Evolutionary conservation across 2,113 vertebrate species (phyloP).

Genomic region (Syrrhaptes paradoxus): DNA sequence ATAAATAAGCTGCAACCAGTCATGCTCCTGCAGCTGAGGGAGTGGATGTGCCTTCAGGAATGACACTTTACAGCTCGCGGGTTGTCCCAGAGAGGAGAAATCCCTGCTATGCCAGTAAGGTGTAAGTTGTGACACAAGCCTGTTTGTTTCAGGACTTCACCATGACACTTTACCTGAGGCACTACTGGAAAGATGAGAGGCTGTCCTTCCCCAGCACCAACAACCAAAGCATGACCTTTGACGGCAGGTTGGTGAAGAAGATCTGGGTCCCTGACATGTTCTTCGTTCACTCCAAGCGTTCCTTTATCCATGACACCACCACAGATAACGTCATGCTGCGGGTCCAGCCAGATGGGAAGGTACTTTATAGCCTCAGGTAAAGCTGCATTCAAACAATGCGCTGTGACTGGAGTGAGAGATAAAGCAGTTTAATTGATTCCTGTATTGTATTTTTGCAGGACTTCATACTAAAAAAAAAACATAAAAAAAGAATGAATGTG

Average conservation of each 20-base stretch:
- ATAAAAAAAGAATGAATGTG: background rate
- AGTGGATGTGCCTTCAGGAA: background rate
- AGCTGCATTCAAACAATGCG: background rate
- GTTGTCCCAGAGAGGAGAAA: background rate
- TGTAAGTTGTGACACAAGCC: background rate
- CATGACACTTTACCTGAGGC: slow-evolving; percentile 94
- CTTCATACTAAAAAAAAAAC: background rate
- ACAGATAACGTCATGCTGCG: slow-evolving; percentile 97
- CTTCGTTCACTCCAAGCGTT: slow-evolving; percentile 96
- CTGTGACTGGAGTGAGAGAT: background rate
- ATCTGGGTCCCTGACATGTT: slow-evolving; percentile 99
- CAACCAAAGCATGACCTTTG: slow-evolving; percentile 98
- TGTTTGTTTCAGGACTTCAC: slow-evolving; percentile 88
- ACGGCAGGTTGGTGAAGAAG: slow-evolving; percentile 95
- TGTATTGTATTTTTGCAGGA: background rate
- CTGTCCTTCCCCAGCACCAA: slow-evolving; percentile 93
- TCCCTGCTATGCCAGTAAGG: background rate
- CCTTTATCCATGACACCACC: slow-evolving; percentile 97
- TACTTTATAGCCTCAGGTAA: slow-evolving; percentile 97
- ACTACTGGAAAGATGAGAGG: slow-evolving; percentile 97
- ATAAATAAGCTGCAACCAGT: background rate
- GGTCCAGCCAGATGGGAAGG: slow-evolving; percentile 94
- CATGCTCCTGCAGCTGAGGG: background rate
- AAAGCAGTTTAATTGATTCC: background rate
- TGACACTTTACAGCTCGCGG: background rate